Base-by-base conservation (phyloP, 2,113 vertebrate species). In the Phylloscopus trochiloides region DNA sequence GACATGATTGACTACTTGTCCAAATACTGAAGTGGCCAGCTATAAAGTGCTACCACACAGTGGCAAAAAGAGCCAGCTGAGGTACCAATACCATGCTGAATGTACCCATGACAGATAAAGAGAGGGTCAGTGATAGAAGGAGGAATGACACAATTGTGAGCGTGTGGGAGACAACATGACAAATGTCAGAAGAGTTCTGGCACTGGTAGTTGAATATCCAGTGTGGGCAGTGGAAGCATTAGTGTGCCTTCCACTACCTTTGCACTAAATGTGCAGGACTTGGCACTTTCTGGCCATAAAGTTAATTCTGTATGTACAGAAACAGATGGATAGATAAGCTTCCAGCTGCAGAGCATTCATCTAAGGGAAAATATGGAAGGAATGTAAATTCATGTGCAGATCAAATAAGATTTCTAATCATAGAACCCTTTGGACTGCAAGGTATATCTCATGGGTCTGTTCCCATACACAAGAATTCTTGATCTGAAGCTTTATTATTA, bases 221-320 rank as follows among this genome's bases (percentile, higher is more conserved):
- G 3, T 50, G 18, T 66, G 81, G 67, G 34, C n/a, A 90, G 72
- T 74, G 78, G 71, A 40, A 54, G 29, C 62, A 67, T 80, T 71
- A 78, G 25, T 16, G 20, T 25, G 55, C 43, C 40, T 93, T 94
- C 72, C 67, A 63, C 76, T 90, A 81, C 58, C 58, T 90, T 73
- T 62, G 72, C 31, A 66, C 17, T 67, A 80, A 65, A 32, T 58
- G 42, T 80, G 82, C 76, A 84, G 52, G 21, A 28, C 62, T 80
- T 83, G 77, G 50, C 71, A 72, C 59, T 95, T 94, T 92, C 79
- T 76, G 66, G 32, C 26, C 50, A 36, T 94, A 74, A 97, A 96
- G 70, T 92, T 93, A 88, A 94, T 97, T 94, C 84, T 91, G 48
- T 92, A 61, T 86, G 96, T 96, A 76, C 81, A 88, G 52, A 96